phyloP scores from a whole-genome alignment of 1,140 invertebrate genomes.

The Neodiprion lecontei region DNA sequence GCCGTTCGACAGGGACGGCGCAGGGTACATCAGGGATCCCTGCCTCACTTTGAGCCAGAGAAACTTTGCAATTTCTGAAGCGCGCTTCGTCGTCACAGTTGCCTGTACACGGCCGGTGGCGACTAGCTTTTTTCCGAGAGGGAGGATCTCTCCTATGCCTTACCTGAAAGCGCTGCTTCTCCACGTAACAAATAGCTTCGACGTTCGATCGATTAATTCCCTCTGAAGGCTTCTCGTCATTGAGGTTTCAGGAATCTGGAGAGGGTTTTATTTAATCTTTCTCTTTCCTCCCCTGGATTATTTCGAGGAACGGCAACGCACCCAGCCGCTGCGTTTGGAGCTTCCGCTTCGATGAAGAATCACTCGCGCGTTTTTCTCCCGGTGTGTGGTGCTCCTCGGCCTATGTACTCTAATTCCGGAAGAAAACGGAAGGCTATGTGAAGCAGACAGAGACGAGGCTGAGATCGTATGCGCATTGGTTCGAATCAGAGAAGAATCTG shows the following conservation, averaged over 20 bases:
- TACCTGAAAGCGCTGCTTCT: no score
- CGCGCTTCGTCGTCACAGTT: not conserved
- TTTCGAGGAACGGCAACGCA: not conserved
- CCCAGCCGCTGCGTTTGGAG: not conserved
- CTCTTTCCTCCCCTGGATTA: not conserved
- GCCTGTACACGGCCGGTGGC: not conserved
- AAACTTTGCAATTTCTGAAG: not conserved
- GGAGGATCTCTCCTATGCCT: no score
- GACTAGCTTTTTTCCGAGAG: not conserved
- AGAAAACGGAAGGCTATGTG: slow-evolving; percentile 14
- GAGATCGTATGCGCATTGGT: slow-evolving; percentile 50
- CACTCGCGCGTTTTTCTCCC: not conserved
- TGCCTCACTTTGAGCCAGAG: not conserved
- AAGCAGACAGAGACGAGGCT: slow-evolving; percentile 33
- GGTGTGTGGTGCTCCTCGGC: slow-evolving; percentile 28
- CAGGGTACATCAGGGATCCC: not conserved
- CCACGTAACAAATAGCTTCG: no score
- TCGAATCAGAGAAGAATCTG: slow-evolving; percentile 60
- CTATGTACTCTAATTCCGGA: slow-evolving; percentile 43
- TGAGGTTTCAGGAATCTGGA: no score
- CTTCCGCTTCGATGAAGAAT: not conserved
- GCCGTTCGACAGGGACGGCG: not conserved
- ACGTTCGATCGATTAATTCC: not conserved
- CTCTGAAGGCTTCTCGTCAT: not conserved
- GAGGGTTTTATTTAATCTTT: not conserved